Evolutionary conservation across 92 coral and sea anemone genomes (phyloP).

Genomic region (Porites divaricata): DNA sequence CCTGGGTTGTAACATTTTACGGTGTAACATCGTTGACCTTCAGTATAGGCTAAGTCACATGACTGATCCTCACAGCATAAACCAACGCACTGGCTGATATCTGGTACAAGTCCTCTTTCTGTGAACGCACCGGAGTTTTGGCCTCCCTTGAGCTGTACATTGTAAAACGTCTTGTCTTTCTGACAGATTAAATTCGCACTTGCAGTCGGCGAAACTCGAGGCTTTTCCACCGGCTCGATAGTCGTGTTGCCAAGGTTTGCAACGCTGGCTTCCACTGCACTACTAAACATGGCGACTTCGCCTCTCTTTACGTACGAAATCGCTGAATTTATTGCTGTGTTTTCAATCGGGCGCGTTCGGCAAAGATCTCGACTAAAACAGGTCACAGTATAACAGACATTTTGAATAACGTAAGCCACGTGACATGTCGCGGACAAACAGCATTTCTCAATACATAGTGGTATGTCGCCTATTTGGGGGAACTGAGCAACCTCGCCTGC

Average conservation of each 20-base stretch:
- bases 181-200: conserved; percentile 46
- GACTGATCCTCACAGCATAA: conserved; percentile 83
- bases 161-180: conserved; percentile 66
- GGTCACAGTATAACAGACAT: conserved; percentile 77
- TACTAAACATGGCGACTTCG: conserved; percentile 74
- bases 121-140: conserved; percentile 83
- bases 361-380: conserved; percentile 92
- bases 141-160: conserved; percentile 88
- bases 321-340: conserved; percentile 65
- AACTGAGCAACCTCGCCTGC: conserved; percentile 94
- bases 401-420: conserved; percentile 86
- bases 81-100: conserved; percentile 74
- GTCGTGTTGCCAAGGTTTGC: conserved; percentile 11
- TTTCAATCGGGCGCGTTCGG: conserved; percentile 80
- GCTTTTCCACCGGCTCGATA: not conserved
- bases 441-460: conserved; percentile 81
- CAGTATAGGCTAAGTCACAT: conserved; percentile 92
- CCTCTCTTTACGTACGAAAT: conserved; percentile 77
- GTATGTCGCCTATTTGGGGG: conserved; percentile 64
- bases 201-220: not conserved
- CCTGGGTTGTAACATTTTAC: conserved; percentile 79
- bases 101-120: conserved; percentile 76
- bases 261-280: conserved; percentile 80
- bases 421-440: conserved; percentile 74
- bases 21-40: conserved; percentile 81